Conservation (phyloP, 2,113 vertebrate species). For the Eptatretus burgeri region DNA sequence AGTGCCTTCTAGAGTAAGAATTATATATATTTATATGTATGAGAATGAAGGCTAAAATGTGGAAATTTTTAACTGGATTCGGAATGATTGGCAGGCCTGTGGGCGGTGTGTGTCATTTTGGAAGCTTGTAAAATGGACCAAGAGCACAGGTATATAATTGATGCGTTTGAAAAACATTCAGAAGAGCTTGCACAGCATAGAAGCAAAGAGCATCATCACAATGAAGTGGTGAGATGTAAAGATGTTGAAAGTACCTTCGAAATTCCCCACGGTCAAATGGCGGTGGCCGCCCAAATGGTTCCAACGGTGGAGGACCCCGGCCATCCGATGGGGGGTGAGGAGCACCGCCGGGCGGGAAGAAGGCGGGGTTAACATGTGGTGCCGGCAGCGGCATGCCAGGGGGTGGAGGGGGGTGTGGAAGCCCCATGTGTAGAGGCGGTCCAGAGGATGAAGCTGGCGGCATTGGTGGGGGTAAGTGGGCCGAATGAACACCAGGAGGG, state of each 20-base stretch:
- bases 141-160: too few species aligned
- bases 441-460: conserved; percentile 5
- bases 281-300: background rate
- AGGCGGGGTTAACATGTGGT: conserved; percentile 48
- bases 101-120: too few species aligned
- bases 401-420: conserved; percentile 12
- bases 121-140: too few species aligned
- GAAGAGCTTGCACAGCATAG: too few species aligned
- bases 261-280: conserved; percentile 9
- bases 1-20: too few species aligned
- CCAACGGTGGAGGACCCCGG: conserved; percentile 13
- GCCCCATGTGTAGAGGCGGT: conserved; percentile 7
- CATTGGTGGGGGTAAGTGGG: conserved; percentile 8
- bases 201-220: too few species aligned
- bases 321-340: conserved; percentile 22
- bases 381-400: conserved; percentile 26
- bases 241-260: background rate
- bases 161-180: too few species aligned
- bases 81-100: too few species aligned
- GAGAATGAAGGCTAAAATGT: too few species aligned
- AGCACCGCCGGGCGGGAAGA: conserved; percentile 27
- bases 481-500: background rate
- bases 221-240: too few species aligned
- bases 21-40: too few species aligned
- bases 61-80: too few species aligned